Percentiles rank a stretch among this genome's conserved stretches.
Evolutionary conservation across 2,888 invertebrate species (phyloP).

Genomic region (Apeira syringaria): DNA sequence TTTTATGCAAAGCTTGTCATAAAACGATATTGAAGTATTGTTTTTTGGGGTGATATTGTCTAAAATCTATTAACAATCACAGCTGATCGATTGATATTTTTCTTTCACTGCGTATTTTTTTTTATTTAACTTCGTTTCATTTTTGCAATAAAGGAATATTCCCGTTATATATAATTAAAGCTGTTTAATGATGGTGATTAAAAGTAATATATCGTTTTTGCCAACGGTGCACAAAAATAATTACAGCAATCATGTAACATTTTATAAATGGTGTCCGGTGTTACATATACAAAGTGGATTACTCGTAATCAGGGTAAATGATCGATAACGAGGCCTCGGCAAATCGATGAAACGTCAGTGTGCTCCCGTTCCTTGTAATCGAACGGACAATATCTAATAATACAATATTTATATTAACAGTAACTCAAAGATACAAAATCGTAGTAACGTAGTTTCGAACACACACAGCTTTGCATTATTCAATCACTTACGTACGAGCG

Average conservation of each 20-base stretch:
- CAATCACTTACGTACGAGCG: not conserved
- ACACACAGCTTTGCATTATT: not conserved
- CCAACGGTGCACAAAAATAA: slow-evolving; percentile 39
- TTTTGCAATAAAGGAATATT: too few species aligned
- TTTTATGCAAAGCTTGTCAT: too few species aligned
- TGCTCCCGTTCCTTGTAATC: slow-evolving; percentile 46
- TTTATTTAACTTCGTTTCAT: too few species aligned
- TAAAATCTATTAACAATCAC: too few species aligned
- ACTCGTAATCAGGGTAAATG: slow-evolving; percentile 53
- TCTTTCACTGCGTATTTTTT: too few species aligned
- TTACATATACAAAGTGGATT: slow-evolving; percentile 40
- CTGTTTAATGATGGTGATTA: too few species aligned
- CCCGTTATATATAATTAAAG: too few species aligned
- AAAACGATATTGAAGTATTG: too few species aligned
- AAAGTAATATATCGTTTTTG: slow-evolving; percentile 37
- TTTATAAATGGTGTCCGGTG: slow-evolving; percentile 44
- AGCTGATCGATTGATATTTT: too few species aligned
- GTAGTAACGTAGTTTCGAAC: not conserved
- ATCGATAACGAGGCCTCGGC: slow-evolving; percentile 52
- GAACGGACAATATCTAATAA: slow-evolving; percentile 50
- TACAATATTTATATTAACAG: slow-evolving; percentile 9
- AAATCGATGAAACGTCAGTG: slow-evolving; percentile 57
- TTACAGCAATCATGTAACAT: slow-evolving; percentile 47
- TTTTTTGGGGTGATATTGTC: too few species aligned
- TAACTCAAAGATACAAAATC: slow-evolving; percentile 8